A percentile compares a stretch with the other conserved stretches of the same genome.
Evolutionary conservation across 2,888 invertebrate species (phyloP).

Genomic region (Tetramorium bicarinatum): DNA sequence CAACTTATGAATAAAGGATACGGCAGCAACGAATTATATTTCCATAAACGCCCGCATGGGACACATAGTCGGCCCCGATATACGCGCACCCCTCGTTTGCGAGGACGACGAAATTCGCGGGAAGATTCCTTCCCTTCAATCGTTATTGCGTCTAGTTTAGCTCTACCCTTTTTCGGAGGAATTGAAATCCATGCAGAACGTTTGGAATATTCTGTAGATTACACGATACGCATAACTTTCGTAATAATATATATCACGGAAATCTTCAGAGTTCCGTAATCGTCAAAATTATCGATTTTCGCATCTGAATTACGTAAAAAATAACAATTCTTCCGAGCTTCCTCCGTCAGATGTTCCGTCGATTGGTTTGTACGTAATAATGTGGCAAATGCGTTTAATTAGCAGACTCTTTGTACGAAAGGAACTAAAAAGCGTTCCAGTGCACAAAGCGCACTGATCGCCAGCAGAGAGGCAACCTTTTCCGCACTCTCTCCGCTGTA

Average conservation of each 20-base stretch:
- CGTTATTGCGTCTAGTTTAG: constrained; percentile 23
- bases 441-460: constrained; percentile 49
- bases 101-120: constrained; percentile 42
- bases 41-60: constrained; percentile 79
- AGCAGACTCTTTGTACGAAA: not conserved
- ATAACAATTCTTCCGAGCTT: not conserved
- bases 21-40: constrained; percentile 77
- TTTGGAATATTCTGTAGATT: not conserved
- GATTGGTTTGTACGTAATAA: constrained; percentile 37
- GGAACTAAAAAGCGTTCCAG: constrained; percentile 44
- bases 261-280: not conserved
- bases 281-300: not conserved
- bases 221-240: not conserved
- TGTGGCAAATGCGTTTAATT: constrained; percentile 34
- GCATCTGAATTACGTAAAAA: not conserved
- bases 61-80: constrained; percentile 55
- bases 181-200: constrained; percentile 37
- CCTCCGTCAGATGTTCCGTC: not conserved
- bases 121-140: constrained; percentile 39
- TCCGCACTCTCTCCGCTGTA: constrained; percentile 41
- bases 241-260: not conserved
- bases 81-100: constrained; percentile 28
- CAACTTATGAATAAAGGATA: constrained; percentile 80
- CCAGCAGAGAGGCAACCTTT: constrained; percentile 51
- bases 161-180: constrained; percentile 10